Evolutionary conservation across 2,113 vertebrate genomes (phyloP).

Genomic region (Thryonomys swinderianus): DNA sequence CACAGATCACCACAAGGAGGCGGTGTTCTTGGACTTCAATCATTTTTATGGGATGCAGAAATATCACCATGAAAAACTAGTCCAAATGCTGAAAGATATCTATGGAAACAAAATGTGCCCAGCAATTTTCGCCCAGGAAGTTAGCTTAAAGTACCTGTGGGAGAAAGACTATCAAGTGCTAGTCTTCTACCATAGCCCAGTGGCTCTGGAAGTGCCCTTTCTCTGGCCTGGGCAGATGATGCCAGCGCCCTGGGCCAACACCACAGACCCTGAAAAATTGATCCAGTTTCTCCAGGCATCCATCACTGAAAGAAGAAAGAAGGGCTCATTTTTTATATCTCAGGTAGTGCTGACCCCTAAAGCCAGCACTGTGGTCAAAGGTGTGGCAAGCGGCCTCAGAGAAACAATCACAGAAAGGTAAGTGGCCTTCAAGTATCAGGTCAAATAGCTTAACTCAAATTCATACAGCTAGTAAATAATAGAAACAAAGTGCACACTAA

Average conservation of each 20-base stretch:
- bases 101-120: slow-evolving; percentile 98
- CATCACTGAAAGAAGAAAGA: slow-evolving; percentile 96
- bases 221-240: slow-evolving; percentile 99
- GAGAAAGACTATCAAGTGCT: slow-evolving; percentile 97
- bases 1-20: slow-evolving; percentile 92
- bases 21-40: slow-evolving; percentile 98
- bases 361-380: slow-evolving; percentile 98
- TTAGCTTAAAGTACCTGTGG: slow-evolving; percentile 97
- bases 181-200: slow-evolving; percentile 98
- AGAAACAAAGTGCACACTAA: not conserved
- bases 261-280: slow-evolving; percentile 97
- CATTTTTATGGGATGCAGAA: slow-evolving; percentile 99
- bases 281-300: slow-evolving; percentile 97
- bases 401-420: slow-evolving; percentile 98
- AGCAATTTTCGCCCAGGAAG: slow-evolving; percentile 97
- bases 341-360: slow-evolving; percentile 98
- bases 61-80: slow-evolving; percentile 97
- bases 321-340: slow-evolving; percentile 98
- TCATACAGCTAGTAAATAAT: not conserved
- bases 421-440: slow-evolving; percentile 60
- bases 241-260: slow-evolving; percentile 98
- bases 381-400: slow-evolving; percentile 96
- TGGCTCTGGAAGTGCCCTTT: slow-evolving; percentile 96
- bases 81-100: slow-evolving; percentile 96
- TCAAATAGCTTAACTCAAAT: not conserved